Evolutionary conservation across 2,113 vertebrate species (phyloP).

Genomic region (Rhabdomys dilectus): DNA sequence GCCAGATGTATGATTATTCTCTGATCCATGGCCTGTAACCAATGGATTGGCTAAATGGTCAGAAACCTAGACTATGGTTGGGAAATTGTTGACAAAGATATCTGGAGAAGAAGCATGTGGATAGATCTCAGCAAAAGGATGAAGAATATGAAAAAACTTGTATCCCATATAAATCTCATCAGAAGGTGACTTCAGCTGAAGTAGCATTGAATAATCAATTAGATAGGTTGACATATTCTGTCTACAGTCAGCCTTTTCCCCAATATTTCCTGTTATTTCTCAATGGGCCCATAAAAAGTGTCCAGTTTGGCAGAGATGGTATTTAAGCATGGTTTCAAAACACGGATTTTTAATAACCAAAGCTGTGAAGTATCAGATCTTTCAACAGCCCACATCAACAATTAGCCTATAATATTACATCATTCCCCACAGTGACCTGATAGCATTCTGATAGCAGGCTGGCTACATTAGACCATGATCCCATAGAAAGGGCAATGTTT

Average conservation of each 20-base stretch:
- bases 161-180: not conserved
- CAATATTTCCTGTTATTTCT: not conserved
- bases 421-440: not conserved
- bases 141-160: not conserved
- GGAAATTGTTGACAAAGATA: not conserved
- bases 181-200: not conserved
- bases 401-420: not conserved
- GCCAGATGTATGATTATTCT: not conserved
- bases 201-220: not conserved
- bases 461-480: not conserved
- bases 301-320: not conserved
- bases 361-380: not conserved
- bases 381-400: not conserved
- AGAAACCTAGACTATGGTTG: not conserved
- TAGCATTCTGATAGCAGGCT: not conserved
- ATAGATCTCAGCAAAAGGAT: not conserved
- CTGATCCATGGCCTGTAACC: not conserved
- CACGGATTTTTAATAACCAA: not conserved
- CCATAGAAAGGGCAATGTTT: not conserved
- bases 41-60: not conserved
- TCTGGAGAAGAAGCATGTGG: not conserved
- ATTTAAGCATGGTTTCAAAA: not conserved
- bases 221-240: not conserved
- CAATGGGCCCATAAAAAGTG: not conserved
- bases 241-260: not conserved